Evolutionary conservation across 2,888 invertebrate species (phyloP), one percentile per base, ranked within the genome.

Genomic region (Sarcophaga variegata): DNA sequence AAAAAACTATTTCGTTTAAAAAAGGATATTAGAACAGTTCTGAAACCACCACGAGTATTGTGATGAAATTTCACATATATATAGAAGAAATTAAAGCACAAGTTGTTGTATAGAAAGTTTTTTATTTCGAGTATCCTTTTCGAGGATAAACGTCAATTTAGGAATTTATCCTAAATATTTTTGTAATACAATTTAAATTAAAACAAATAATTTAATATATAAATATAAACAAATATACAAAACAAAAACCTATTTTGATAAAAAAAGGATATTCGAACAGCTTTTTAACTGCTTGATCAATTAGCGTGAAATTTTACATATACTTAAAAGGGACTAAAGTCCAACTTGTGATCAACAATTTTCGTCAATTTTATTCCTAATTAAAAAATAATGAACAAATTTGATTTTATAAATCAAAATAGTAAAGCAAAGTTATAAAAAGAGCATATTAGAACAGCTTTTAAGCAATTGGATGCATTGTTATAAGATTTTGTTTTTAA

Each of bases 11-110:
- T 63, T 63, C 4, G 8, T 64, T 64, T 11, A n/a, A 62, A 74
- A 75, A 75, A 75, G 63, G 75, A 75, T 74, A 74, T 63, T 47
- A 47, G 47, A 4, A 3, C 8, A 63, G 47, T 47, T 74, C 27
- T 17, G 10, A 8, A 47, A 14, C 3, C 1, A 12, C 20, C 22
- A 25, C 1, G 11, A 1, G 14, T 27, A 54, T 8, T 14, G 17
- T 5, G 2, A 17, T 3, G 0, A 11, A 60, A 37, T 37, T 37
- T 71, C 4, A 11, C 14, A 60, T 12, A 20, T 20, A 59, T 10
- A 1, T 60, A 60, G 20, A 11, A 8, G 11, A 17, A 1, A 63
- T 8, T 12, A 17, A 62, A 17, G 6, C 5, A 45, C n/a, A 49
- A 64, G 2, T 63, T 75, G 75, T 75, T 1, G 2, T 49, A 8